Conservation (phyloP, 2,888 invertebrate species). For the Osedax frankpressi region DNA sequence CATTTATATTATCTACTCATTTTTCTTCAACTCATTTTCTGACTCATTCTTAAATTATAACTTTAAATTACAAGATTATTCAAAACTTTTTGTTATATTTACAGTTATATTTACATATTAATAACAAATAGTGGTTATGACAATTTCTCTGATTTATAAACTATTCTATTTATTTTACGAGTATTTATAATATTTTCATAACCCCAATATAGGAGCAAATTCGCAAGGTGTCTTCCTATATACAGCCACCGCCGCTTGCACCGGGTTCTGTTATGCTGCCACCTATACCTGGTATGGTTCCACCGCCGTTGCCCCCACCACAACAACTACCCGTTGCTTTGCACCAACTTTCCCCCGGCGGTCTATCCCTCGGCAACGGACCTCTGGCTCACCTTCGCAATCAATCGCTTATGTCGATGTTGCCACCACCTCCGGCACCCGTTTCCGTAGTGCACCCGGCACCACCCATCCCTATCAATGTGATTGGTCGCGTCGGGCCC, state of each 20-base stretch:
- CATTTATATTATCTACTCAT: too few species aligned
- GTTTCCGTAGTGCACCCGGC: not conserved
- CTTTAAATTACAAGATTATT: too few species aligned
- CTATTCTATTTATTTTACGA: too few species aligned
- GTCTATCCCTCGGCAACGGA: not conserved
- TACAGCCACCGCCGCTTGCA: not conserved
- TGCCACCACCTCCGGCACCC: conserved; percentile 1
- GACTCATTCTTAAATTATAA: too few species aligned
- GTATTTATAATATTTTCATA: too few species aligned
- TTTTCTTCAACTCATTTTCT: too few species aligned
- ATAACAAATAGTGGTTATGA: too few species aligned
- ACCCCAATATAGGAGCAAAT: too few species aligned
- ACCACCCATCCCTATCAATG: not conserved
- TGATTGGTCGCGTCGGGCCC: not conserved
- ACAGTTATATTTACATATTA: too few species aligned
- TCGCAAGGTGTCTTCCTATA: not conserved
- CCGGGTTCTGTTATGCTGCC: not conserved
- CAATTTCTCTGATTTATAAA: too few species aligned
- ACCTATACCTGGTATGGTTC: not conserved
- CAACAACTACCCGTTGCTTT: not conserved
- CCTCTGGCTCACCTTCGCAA: not conserved
- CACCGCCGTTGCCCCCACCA: not conserved
- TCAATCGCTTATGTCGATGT: not conserved
- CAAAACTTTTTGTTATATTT: too few species aligned
- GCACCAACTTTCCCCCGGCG: too few species aligned